Conservation (phyloP, 2,888 invertebrate species). For the Calameuta pallipes region DNA sequence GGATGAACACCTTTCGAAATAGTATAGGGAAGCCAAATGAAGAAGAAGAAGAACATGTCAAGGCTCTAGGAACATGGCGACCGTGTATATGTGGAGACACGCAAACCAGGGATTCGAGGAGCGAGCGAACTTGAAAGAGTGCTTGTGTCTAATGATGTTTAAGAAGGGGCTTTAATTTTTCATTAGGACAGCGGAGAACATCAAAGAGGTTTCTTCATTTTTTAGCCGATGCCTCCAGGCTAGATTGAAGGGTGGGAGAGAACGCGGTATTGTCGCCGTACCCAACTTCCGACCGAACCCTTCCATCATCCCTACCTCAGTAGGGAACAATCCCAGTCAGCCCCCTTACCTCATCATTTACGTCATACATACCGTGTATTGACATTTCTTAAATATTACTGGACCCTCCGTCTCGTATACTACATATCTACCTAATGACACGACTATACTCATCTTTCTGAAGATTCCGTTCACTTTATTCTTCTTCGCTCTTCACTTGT, state of each 20-base stretch:
- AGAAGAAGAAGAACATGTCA: background rate
- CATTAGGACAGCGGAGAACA: conserved; percentile 62
- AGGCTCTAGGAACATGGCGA: background rate
- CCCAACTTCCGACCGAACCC: conserved; percentile 31
- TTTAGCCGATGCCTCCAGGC: conserved; percentile 60
- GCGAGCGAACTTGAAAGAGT: conserved; percentile 51
- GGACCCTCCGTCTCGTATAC: conserved; percentile 18
- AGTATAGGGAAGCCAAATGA: background rate
- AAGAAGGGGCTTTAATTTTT: conserved; percentile 66
- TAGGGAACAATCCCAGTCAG: background rate
- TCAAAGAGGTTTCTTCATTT: conserved; percentile 63
- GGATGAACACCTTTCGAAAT: background rate
- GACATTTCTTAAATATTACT: conserved; percentile 63
- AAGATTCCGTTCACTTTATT: background rate
- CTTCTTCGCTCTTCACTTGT: conserved; percentile 15
- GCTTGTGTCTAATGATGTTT: conserved; percentile 64
- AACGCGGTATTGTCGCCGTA: conserved; percentile 44
- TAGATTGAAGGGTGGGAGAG: conserved; percentile 35
- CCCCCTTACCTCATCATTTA: background rate
- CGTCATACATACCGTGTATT: conserved; percentile 45
- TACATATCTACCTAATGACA: conserved; percentile 12
- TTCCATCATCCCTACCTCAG: conserved; percentile 30
- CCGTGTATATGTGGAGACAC: background rate
- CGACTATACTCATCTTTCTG: conserved; percentile 6
- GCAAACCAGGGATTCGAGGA: conserved; percentile 9